These are phyloP conservation scores for Empis livida DNA, from an alignment of 2,888 invertebrate species.

Conservation along the genomic window DNA sequence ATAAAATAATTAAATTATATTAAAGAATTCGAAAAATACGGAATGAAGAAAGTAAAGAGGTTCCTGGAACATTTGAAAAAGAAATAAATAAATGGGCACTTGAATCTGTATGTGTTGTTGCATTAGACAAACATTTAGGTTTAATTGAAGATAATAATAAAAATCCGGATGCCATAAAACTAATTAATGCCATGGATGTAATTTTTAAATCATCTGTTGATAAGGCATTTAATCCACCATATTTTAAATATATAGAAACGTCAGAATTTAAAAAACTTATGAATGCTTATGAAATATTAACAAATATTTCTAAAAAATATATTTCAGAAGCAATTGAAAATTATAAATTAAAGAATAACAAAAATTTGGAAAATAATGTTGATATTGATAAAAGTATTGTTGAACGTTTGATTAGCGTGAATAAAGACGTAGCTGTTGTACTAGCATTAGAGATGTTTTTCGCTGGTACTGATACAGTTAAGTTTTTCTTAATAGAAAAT, in stretches of 20 bases:
- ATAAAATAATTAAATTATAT: background rate
- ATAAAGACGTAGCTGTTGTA: conserved; percentile 47
- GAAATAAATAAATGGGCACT: conserved; percentile 44
- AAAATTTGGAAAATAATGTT: conserved; percentile 13
- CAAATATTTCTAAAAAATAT: conserved; percentile 24
- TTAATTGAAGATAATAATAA: conserved; percentile 16
- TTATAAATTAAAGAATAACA: conserved; percentile 21
- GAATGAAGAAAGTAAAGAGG: conserved; percentile 24
- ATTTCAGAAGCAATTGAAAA: conserved; percentile 26
- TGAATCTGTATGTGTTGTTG: conserved; percentile 39
- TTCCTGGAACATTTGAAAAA: conserved; percentile 36
- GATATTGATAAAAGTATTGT: conserved; percentile 43
- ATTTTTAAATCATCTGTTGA: conserved; percentile 10
- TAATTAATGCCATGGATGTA: conserved; percentile 6
- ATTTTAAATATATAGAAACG: conserved; percentile 15
- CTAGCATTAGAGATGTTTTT: conserved; percentile 58
- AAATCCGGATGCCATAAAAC: conserved; percentile 3
- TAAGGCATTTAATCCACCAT: conserved; percentile 14
- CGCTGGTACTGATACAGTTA: conserved; percentile 61
- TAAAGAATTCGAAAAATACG: conserved; percentile 26
- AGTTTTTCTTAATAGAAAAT: no score
- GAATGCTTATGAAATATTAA: conserved; percentile 16
- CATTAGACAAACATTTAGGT: conserved; percentile 30
- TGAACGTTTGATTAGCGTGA: conserved; percentile 47
- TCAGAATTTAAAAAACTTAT: conserved; percentile 14